Evolutionary conservation across 2,113 vertebrate genomes (phyloP).

Genomic region (Gymnorhina tibicen): DNA sequence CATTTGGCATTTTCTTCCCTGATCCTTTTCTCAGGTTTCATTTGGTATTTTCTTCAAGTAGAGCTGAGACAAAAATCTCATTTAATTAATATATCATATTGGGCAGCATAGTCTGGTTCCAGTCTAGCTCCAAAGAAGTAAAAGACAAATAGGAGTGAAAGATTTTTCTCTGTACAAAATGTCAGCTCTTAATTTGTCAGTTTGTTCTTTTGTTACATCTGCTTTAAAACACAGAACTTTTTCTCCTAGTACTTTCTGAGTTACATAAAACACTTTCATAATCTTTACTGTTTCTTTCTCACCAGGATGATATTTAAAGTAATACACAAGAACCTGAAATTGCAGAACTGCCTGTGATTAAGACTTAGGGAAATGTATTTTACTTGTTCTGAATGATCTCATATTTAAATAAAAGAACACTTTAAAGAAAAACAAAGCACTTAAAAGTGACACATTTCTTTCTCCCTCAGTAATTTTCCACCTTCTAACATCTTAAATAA

Average conservation of each 20-base stretch:
- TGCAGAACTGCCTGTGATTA: constrained; percentile 30
- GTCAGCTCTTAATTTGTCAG: not conserved
- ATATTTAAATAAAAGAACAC: constrained; percentile 52
- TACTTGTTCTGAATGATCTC: constrained; percentile 1
- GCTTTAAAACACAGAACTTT: not conserved
- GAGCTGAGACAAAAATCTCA: not conserved
- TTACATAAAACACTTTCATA: not conserved
- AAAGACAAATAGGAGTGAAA: not conserved
- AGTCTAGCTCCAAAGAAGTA: not conserved
- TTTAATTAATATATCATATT: not conserved
- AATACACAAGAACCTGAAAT: constrained; percentile 21
- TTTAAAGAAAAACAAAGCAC: constrained; percentile 22
- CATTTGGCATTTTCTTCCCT: not conserved
- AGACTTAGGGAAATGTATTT: constrained; percentile 30
- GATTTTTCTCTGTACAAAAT: not conserved
- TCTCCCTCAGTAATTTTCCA: constrained; percentile 34
- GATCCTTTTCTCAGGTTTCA: not conserved
- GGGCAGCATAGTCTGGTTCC: not conserved
- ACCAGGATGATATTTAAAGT: constrained; percentile 1
- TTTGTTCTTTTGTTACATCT: not conserved
- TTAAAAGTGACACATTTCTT: constrained; percentile 51
- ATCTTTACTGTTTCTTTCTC: constrained; percentile 27
- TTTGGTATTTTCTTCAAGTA: not conserved
- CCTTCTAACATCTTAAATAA: constrained; percentile 8
- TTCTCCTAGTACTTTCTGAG: not conserved